Conservation (phyloP, 2,797 vertebrate genomes). For the Micrastur ruficollis region DNA sequence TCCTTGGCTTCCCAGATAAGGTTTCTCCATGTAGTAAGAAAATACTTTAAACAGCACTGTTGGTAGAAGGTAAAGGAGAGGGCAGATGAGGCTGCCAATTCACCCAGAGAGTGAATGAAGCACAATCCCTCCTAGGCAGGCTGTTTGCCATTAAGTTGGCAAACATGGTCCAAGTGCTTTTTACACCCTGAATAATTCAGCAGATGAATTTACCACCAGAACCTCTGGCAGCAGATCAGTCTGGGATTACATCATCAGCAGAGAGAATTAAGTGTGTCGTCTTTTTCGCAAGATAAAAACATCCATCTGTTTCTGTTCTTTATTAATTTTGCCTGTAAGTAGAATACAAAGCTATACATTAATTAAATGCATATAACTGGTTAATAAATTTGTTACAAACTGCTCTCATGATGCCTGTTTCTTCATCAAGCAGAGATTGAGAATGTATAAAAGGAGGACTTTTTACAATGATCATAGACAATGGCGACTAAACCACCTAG, state of each 20-base stretch:
- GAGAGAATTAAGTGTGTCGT: constrained; percentile 39
- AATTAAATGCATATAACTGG: constrained; percentile 52
- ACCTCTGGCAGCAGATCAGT: constrained; percentile 5
- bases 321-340: constrained; percentile 44
- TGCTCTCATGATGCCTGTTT: neutral
- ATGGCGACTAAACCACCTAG: neutral
- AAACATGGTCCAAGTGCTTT: neutral
- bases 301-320: constrained; percentile 27
- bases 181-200: constrained; percentile 4
- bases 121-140: neutral
- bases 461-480: neutral
- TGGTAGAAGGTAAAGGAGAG: neutral
- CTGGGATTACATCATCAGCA: constrained; percentile 20
- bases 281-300: constrained; percentile 26
- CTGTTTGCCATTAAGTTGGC: neutral
- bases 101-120: neutral
- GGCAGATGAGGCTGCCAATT: neutral
- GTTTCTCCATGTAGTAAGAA: neutral
- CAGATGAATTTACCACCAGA: constrained; percentile 9
- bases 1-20: neutral
- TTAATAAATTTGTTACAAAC: constrained; percentile 44
- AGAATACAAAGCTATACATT: constrained; percentile 19
- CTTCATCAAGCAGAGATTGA: constrained; percentile 4
- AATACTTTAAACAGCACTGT: neutral
- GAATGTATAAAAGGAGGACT: neutral